Evolutionary conservation across 2,797 vertebrate genomes (phyloP).

Genomic region (Lacerta agilis): DNA sequence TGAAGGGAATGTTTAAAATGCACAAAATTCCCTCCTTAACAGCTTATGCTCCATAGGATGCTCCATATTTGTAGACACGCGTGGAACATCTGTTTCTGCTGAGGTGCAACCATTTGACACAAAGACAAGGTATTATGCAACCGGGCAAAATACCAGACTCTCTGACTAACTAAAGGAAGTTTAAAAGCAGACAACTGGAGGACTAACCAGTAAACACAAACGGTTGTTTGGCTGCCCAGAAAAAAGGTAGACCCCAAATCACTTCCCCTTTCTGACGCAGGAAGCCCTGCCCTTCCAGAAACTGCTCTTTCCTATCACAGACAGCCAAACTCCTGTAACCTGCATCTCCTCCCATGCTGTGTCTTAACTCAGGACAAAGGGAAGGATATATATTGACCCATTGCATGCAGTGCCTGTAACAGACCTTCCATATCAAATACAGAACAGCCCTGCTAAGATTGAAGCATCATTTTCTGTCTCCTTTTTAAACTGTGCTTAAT

Average conservation of each 20-base stretch:
- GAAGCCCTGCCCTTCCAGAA: conserved; percentile 12
- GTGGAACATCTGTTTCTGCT: not conserved
- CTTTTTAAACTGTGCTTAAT: not conserved
- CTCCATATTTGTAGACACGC: not conserved
- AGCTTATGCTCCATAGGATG: not conserved
- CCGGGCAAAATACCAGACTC: not conserved
- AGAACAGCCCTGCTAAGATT: not conserved
- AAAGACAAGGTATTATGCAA: not conserved
- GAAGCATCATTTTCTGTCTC: not conserved
- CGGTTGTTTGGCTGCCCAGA: not conserved
- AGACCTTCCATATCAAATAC: not conserved
- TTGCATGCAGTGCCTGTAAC: too few relatives aligned
- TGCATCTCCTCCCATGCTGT: not conserved
- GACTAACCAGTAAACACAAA: conserved; percentile 3
- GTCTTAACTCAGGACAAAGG: not conserved
- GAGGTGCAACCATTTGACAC: not conserved
- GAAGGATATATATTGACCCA: not conserved
- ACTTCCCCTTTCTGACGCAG: conserved; percentile 4
- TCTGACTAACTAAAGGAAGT: conserved; percentile 23
- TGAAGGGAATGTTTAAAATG: not conserved
- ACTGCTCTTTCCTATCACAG: not conserved
- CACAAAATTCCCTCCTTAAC: not conserved
- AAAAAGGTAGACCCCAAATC: not conserved
- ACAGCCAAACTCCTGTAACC: not conserved
- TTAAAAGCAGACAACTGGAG: conserved; percentile 1